phyloP scores from a whole-genome alignment of 1,140 invertebrate genomes.

The Laupala kohalensis region DNA sequence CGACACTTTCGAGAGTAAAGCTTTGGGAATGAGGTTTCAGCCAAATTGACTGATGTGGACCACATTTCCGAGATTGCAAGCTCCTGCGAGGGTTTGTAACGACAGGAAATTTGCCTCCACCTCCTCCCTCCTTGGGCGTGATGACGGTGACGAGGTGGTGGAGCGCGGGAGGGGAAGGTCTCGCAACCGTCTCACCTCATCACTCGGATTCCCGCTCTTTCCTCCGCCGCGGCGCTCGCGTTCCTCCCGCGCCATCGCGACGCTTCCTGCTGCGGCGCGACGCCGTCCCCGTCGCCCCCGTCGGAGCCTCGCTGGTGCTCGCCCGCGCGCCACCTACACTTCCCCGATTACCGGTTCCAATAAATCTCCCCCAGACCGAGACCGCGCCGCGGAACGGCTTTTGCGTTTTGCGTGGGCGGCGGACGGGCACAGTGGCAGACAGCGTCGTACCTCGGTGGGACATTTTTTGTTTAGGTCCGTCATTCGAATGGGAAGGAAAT shows the following conservation, averaged over 20 bases:
- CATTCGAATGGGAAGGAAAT: no score
- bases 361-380: not conserved
- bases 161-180: no score
- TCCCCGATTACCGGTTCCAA: not conserved
- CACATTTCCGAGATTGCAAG: conserved; percentile 11
- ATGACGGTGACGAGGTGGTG: conserved; percentile 20
- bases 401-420: not conserved
- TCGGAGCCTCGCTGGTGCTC: not conserved
- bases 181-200: not conserved
- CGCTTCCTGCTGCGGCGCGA: not conserved
- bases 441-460: no score
- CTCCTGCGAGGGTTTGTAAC: conserved; percentile 9
- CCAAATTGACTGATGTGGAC: conserved; percentile 15
- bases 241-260: no score
- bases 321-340: not conserved
- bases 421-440: no score
- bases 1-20: not conserved
- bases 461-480: no score
- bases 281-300: no score
- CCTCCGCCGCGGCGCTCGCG: not conserved
- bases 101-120: conserved; percentile 15
- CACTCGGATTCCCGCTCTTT: not conserved
- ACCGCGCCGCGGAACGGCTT: not conserved
- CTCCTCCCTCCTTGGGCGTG: no score
- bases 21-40: conserved; percentile 12